phyloP scores from a whole-genome alignment of 2,113 vertebrate species.

The Neoarius graeffei region DNA sequence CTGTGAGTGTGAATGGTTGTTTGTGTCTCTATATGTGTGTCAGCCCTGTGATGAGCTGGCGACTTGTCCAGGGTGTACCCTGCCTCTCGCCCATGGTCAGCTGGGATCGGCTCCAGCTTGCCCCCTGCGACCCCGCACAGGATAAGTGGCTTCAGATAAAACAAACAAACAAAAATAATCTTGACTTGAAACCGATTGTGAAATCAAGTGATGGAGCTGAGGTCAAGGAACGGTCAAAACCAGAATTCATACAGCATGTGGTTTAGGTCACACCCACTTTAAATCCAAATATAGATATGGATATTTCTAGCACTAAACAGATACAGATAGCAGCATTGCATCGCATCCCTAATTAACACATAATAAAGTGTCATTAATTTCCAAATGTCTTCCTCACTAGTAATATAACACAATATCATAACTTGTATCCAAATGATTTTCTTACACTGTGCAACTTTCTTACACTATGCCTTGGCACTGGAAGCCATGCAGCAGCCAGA shows the following conservation, averaged over 20 bases:
- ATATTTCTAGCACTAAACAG: neutral
- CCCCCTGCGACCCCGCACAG: too few species aligned
- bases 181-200: neutral
- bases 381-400: neutral
- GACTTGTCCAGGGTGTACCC: too few species aligned
- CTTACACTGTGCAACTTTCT: neutral
- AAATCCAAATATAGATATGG: neutral
- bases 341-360: neutral
- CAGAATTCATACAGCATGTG: neutral
- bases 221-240: too few species aligned
- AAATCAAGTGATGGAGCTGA: neutral
- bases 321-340: neutral
- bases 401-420: neutral
- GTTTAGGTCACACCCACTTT: neutral
- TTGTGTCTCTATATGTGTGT: too few species aligned
- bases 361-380: neutral
- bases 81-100: too few species aligned
- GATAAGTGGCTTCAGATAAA: too few species aligned
- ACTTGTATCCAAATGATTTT: neutral
- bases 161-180: neutral
- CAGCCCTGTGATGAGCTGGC: too few species aligned
- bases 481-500: conserved; percentile 43
- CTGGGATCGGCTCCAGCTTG: too few species aligned
- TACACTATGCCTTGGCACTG: neutral
- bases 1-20: too few species aligned